Base-by-base conservation (phyloP, 2,113 vertebrate species). In the Lates calcarifer region DNA sequence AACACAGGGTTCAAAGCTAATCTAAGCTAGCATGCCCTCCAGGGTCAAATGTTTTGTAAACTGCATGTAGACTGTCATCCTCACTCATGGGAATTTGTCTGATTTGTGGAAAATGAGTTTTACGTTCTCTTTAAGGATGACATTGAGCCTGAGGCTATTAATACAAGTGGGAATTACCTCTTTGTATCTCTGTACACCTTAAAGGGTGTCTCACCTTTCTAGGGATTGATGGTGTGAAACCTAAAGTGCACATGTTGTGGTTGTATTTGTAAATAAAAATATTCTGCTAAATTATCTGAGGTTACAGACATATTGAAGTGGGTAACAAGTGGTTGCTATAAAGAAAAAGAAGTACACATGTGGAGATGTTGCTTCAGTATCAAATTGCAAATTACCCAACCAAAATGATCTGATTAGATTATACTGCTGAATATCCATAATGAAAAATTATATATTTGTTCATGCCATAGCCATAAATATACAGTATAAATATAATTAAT, bases 1-100 rank as follows among this genome's bases (percentile, higher is more conserved):
- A 94, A 91, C 90, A 92, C 77, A 12, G 83, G 79, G 91, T 83
- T 82, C 87, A 88, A 79, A 89, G 86, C 82, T 94, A 91, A 94
- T 92, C 90, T 87, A 43, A 72, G 73, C 67, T 82, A 85, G 84
- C 39, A 24, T 80, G 88, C 73, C 90, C 84, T 78, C 20, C 1
- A 6, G 88, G 90, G 83, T 85, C 85, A 92, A 76, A 84, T 85
- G 85, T 89, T 91, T 83, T 75, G 87, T 87, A 89, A 91, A 87
- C 81, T 68, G 79, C 65, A 60, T 85, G 86, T 86, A 76, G 69
- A 81, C 87, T 91, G 90, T 86, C 90, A 79, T 83, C 90, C 68
- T 79, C 68, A 87, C 87, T 92, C 81, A 60, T 65, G 76, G 77
- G 56, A 82, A 79, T 91, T 74, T 80, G 74, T 81, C 61, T 87